A percentile compares a stretch with the other conserved stretches of the same genome.
phyloP scores from a whole-genome alignment of 2,888 invertebrate genomes.

The Brachyopa scutellaris region DNA sequence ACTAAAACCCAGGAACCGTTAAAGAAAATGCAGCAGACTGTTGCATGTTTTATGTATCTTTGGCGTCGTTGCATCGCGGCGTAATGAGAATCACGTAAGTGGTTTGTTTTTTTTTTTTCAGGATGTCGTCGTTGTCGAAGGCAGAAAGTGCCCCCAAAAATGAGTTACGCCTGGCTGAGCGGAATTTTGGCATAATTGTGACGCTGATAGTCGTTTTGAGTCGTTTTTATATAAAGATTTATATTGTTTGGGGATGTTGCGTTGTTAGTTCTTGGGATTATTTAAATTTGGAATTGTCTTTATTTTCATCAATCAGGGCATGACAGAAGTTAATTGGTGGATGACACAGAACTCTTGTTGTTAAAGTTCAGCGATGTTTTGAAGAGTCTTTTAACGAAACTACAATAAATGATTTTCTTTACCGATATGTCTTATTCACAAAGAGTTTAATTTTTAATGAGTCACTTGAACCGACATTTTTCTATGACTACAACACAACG shows the following conservation, averaged over 20 bases:
- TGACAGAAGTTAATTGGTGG: slow-evolving; percentile 51
- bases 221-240: slow-evolving; percentile 5
- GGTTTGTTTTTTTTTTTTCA: slow-evolving; percentile 12
- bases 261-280: too few relatives aligned
- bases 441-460: not conserved
- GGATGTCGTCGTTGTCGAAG: slow-evolving; percentile 15
- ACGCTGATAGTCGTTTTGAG: slow-evolving; percentile 14
- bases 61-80: slow-evolving; percentile 22
- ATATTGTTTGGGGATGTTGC: slow-evolving; percentile 8
- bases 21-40: slow-evolving; percentile 58
- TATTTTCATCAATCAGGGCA: slow-evolving; percentile 60
- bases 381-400: slow-evolving; percentile 1
- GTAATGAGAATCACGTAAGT: slow-evolving; percentile 20
- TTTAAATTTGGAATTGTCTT: slow-evolving; percentile 43
- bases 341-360: slow-evolving; percentile 9
- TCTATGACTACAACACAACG: too few relatives aligned
- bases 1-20: slow-evolving; percentile 31
- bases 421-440: not conserved
- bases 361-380: slow-evolving; percentile 25
- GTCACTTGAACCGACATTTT: too few relatives aligned
- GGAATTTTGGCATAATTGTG: slow-evolving; percentile 37
- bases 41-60: slow-evolving; percentile 47
- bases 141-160: slow-evolving; percentile 3
- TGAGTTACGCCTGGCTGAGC: slow-evolving; percentile 30
- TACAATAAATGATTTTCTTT: too few relatives aligned